phyloP scores from a whole-genome alignment of 2,113 vertebrate species.

The Triplophysa rosa region DNA sequence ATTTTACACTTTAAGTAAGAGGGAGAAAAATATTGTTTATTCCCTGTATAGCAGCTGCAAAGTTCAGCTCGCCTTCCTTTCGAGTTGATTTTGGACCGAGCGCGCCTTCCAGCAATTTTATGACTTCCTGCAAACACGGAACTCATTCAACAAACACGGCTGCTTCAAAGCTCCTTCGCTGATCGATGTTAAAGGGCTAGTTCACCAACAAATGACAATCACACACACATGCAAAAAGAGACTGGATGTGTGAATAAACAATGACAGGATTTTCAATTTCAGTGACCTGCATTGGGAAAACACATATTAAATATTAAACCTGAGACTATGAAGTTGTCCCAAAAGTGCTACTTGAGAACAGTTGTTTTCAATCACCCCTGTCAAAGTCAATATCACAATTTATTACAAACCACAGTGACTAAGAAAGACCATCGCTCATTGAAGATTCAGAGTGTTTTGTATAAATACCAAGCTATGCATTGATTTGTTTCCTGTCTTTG shows the following conservation, averaged over 20 bases:
- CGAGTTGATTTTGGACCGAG: conserved; percentile 46
- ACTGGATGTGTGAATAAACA: not conserved
- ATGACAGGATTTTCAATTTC: not conserved
- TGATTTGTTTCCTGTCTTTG: conserved; percentile 52
- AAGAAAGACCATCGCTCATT: too few relatives aligned
- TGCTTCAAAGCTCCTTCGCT: not conserved
- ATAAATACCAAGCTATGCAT: conserved; percentile 43
- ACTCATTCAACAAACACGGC: not conserved
- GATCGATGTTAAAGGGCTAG: not conserved
- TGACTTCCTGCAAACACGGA: conserved; percentile 36
- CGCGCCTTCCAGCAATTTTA: conserved; percentile 14
- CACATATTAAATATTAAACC: not conserved
- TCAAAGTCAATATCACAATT: too few relatives aligned
- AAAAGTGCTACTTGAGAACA: too few relatives aligned
- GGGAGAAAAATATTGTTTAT: conserved; percentile 37
- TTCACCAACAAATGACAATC: not conserved
- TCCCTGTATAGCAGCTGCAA: conserved; percentile 32
- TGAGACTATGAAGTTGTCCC: too few relatives aligned
- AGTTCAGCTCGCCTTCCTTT: conserved; percentile 37
- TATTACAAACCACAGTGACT: too few relatives aligned
- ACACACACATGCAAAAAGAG: too few relatives aligned
- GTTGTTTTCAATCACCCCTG: too few relatives aligned
- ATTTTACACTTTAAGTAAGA: conserved; percentile 56
- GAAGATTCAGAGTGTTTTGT: conserved; percentile 14
- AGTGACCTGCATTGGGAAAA: not conserved